Conservation (phyloP, 2,888 invertebrate genomes). For the Ormyrus rosae region DNA sequence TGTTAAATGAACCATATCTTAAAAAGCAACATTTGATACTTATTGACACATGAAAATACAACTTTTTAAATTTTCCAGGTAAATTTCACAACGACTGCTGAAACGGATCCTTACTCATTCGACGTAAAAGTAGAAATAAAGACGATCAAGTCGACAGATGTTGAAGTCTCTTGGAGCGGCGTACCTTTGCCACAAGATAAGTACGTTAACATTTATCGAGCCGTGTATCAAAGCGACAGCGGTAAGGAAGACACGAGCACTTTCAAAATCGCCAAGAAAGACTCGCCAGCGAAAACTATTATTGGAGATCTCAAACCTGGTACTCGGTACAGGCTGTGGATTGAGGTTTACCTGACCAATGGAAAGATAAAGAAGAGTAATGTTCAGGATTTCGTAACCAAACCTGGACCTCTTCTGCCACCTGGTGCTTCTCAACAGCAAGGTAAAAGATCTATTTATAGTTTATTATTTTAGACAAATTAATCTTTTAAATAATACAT, state of each 20-base stretch:
- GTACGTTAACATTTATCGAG: conserved; percentile 92
- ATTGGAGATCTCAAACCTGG: conserved; percentile 86
- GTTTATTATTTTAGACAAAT: conserved; percentile 4
- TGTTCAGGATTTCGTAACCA: conserved; percentile 91
- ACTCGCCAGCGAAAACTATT: conserved; percentile 82
- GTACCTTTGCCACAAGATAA: conserved; percentile 93
- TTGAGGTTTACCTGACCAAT: conserved; percentile 92
- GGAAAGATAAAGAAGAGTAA: conserved; percentile 94
- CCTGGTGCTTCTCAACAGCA: conserved; percentile 74
- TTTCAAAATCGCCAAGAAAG: conserved; percentile 86
- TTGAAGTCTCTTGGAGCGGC: conserved; percentile 89
- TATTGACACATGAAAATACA: background rate
- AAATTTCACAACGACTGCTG: conserved; percentile 68
- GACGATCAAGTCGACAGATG: conserved; percentile 85
- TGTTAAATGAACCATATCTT: too few relatives aligned
- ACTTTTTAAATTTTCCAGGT: conserved; percentile 61
- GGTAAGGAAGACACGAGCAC: conserved; percentile 85
- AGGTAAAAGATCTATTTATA: conserved; percentile 52
- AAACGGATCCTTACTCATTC: conserved; percentile 88
- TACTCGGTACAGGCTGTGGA: conserved; percentile 90
- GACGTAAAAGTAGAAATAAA: conserved; percentile 86
- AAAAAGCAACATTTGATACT: conserved; percentile 10
- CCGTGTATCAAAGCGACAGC: conserved; percentile 87
- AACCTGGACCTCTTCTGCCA: conserved; percentile 80
- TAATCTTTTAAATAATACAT: conserved; percentile 24